A percentile compares a stretch with the other conserved stretches of the same genome.
Conservation (phyloP, 2,888 invertebrate species). For the Lasius platythorax region DNA sequence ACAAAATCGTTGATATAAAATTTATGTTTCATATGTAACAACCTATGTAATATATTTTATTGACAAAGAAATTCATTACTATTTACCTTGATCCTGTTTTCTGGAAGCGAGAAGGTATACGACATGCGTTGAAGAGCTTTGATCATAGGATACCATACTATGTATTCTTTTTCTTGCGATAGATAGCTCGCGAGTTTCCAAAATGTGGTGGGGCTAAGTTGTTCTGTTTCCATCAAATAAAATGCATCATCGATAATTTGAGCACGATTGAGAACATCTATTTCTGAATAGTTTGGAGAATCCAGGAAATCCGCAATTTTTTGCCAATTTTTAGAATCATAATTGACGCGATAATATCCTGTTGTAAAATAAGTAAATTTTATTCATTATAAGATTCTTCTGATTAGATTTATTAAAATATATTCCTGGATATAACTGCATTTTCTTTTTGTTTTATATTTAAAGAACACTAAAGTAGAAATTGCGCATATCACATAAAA, state of each 20-base stretch:
- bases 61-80: background rate
- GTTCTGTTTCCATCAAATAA: background rate
- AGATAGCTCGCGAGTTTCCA: background rate
- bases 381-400: background rate
- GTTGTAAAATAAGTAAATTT: background rate
- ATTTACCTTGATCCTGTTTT: background rate
- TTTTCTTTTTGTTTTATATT: too few species aligned
- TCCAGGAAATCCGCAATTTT: background rate
- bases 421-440: too few species aligned
- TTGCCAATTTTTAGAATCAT: background rate
- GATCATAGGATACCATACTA: constrained; percentile 21
- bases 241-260: constrained; percentile 1
- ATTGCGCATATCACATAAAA: background rate
- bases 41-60: background rate
- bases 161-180: background rate
- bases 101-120: background rate
- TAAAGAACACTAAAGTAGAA: background rate
- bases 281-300: background rate
- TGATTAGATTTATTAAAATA: too few species aligned
- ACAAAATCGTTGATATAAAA: background rate
- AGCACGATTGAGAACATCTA: constrained; percentile 4
- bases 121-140: background rate
- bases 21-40: background rate
- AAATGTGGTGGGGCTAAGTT: background rate
- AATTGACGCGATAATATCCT: background rate